phyloP scores from a whole-genome alignment of 2,113 vertebrate species.

The Elgaria multicarinata region DNA sequence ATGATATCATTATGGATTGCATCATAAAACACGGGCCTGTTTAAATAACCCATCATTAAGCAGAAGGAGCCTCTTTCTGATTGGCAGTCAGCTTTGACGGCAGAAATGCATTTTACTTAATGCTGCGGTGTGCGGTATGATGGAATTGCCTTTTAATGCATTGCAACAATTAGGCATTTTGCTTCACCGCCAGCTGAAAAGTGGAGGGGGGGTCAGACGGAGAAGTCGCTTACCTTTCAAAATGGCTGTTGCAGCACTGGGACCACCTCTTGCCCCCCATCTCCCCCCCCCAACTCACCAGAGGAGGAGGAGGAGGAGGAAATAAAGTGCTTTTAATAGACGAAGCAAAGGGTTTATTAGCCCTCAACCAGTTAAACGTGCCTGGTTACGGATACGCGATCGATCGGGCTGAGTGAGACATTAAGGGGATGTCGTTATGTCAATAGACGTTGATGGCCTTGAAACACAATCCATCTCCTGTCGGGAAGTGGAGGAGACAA shows the following conservation, averaged over 20 bases:
- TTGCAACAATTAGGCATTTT: background rate
- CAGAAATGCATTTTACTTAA: background rate
- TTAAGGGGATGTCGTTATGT: slow-evolving; percentile 46
- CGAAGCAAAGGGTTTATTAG: background rate
- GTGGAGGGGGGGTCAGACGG: fast-evolving
- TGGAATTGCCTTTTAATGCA: slow-evolving; percentile 1
- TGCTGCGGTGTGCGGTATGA: background rate
- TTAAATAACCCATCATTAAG: slow-evolving; percentile 16
- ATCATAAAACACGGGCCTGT: background rate
- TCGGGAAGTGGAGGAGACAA: slow-evolving; percentile 45
- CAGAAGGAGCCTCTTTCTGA: fast-evolving
- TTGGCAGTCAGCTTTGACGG: background rate
- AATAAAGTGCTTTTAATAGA: slow-evolving; percentile 10
- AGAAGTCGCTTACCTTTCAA: background rate
- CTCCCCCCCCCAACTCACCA: background rate
- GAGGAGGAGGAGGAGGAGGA: background rate
- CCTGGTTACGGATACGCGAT: slow-evolving; percentile 67
- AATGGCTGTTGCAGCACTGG: fast-evolving
- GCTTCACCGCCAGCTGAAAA: slow-evolving; percentile 4
- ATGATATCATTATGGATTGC: background rate
- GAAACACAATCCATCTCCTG: slow-evolving; percentile 72
- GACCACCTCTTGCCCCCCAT: background rate
- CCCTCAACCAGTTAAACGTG: background rate
- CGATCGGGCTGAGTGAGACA: slow-evolving; percentile 47
- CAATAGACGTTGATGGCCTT: slow-evolving; percentile 55